Percentiles rank a stretch among this genome's conserved stretches.
phyloP scores from a whole-genome alignment of 2,113 vertebrate species.

The Scopus umbretta region DNA sequence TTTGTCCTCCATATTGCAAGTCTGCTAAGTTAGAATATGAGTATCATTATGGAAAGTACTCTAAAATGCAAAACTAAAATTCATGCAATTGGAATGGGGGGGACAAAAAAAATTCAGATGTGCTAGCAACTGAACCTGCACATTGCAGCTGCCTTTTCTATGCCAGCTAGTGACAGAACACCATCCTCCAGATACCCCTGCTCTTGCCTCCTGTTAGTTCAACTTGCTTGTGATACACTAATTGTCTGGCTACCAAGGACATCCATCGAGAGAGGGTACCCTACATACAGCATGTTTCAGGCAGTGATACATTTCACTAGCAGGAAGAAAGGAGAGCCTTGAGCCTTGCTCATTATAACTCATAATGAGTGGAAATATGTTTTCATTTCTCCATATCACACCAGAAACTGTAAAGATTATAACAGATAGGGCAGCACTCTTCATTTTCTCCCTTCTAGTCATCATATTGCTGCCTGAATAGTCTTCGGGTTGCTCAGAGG shows the following conservation, averaged over 20 bases:
- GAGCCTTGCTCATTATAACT: not conserved
- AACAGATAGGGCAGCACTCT: not conserved
- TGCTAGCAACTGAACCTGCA: not conserved
- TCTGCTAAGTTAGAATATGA: not conserved
- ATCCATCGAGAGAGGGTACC: not conserved
- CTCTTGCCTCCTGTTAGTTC: not conserved
- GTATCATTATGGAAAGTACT: not conserved
- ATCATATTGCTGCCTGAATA: not conserved
- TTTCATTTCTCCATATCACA: constrained; percentile 38
- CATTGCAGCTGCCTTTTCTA: not conserved
- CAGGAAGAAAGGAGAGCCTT: not conserved
- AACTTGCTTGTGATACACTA: not conserved
- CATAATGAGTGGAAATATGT: constrained; percentile 4
- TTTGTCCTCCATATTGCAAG: not conserved
- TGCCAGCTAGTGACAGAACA: not conserved
- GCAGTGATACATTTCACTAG: not conserved
- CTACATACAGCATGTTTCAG: not conserved
- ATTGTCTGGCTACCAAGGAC: not conserved
- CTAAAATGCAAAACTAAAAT: not conserved
- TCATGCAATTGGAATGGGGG: not conserved
- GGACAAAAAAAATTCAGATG: not conserved
- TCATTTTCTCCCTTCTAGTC: not conserved
- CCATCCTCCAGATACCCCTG: not conserved
- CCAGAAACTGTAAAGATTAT: constrained; percentile 29
- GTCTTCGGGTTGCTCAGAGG: not conserved